Evolutionary conservation across 2,888 invertebrate genomes (phyloP).

Genomic region (Pterobdella sp.): DNA sequence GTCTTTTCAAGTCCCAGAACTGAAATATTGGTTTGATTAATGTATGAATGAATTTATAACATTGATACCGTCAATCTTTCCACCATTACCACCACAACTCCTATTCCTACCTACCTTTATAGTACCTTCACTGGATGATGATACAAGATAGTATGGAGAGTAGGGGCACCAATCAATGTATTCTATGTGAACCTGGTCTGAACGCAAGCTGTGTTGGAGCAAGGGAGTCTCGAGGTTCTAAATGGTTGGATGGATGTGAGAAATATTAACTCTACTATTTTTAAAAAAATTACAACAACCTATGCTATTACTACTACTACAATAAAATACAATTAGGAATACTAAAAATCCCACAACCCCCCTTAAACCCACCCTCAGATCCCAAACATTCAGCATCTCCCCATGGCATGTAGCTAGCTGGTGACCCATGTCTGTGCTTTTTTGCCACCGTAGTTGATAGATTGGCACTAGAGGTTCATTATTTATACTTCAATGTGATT

Average conservation of each 20-base stretch:
- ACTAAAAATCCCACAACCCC: background rate
- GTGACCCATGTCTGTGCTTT: background rate
- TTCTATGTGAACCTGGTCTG: background rate
- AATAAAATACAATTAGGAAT: too few relatives aligned
- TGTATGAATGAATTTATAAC: too few relatives aligned
- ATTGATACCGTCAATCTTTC: too few relatives aligned
- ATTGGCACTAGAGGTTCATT: too few relatives aligned
- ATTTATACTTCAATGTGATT: too few relatives aligned
- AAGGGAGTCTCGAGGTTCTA: background rate
- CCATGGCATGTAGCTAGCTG: slow-evolving; percentile 10
- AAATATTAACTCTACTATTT: too few relatives aligned
- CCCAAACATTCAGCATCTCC: background rate
- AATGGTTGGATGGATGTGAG: too few relatives aligned
- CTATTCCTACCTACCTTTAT: too few relatives aligned
- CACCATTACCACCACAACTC: too few relatives aligned
- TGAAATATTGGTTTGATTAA: too few relatives aligned
- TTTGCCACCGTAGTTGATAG: background rate
- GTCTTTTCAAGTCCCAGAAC: slow-evolving; percentile 1
- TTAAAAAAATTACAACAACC: too few relatives aligned
- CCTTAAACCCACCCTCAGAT: background rate
- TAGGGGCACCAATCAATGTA: background rate
- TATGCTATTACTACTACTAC: too few relatives aligned
- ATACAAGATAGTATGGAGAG: background rate
- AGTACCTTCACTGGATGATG: background rate
- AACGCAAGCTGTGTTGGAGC: background rate